phyloP scores from a whole-genome alignment of 2,113 vertebrate genomes.

The Microcebus tavaratra region DNA sequence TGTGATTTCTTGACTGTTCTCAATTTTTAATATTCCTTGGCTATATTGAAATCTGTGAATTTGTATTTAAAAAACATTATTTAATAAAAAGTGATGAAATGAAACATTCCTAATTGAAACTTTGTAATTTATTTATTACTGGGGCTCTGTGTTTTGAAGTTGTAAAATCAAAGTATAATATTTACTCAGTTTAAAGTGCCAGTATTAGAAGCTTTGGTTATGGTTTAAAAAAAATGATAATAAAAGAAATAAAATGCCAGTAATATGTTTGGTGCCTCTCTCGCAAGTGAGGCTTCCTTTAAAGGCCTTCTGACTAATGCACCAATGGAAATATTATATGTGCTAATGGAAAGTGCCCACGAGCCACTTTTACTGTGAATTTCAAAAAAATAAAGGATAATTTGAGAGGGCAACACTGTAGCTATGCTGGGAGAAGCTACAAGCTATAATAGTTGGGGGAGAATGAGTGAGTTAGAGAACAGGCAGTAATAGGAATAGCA shows the following conservation, averaged over 20 bases:
- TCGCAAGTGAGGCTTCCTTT: background rate
- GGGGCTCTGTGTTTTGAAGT: background rate
- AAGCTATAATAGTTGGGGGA: background rate
- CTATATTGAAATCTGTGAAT: background rate
- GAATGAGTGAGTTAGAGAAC: background rate
- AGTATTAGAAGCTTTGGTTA: background rate
- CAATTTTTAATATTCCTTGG: background rate
- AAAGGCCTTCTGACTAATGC: background rate
- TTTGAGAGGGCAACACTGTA: background rate
- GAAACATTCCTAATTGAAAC: background rate
- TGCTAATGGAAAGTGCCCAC: background rate
- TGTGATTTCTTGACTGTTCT: conserved; percentile 2
- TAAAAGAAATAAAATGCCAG: background rate
- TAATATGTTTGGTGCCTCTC: background rate
- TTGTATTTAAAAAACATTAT: background rate
- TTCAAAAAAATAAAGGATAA: background rate
- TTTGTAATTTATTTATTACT: background rate
- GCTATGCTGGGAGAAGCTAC: background rate
- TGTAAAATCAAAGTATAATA: background rate
- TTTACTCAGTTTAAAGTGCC: background rate
- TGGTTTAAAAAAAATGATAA: no score
- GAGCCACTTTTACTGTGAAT: background rate
- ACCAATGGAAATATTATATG: background rate
- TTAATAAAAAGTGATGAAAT: background rate
- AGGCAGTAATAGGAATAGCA: background rate